Conservation (phyloP, 2,888 invertebrate genomes). For the Drosophila koepferae region DNA sequence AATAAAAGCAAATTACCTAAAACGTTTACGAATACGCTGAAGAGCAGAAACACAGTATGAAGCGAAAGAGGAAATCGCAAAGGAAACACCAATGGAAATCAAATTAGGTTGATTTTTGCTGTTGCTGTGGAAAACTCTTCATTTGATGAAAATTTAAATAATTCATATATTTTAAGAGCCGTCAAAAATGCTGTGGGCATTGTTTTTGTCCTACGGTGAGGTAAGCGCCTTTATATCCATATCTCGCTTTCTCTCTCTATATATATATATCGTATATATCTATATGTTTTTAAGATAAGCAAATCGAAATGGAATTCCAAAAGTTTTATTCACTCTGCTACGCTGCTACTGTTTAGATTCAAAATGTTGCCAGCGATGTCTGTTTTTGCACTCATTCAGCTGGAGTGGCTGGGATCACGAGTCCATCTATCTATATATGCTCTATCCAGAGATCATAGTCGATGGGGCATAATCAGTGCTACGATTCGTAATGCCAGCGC, state of each 20-base stretch:
- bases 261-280: neutral
- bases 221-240: constrained; percentile 23
- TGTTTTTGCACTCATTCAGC: constrained; percentile 13
- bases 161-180: constrained; percentile 10
- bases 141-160: constrained; percentile 10
- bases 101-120: neutral
- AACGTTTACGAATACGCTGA: constrained; percentile 5
- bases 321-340: constrained; percentile 65
- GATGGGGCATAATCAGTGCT: constrained; percentile 27
- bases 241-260: neutral
- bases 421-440: neutral
- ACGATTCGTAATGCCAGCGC: constrained; percentile 15
- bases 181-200: constrained; percentile 1
- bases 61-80: neutral
- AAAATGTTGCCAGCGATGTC: constrained; percentile 30
- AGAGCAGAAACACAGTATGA: neutral
- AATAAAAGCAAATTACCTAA: neutral
- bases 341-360: constrained; percentile 41
- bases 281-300: constrained; percentile 25
- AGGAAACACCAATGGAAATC: neutral
- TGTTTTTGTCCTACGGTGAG: constrained; percentile 21
- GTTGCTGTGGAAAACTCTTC: constrained; percentile 3
- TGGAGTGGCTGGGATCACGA: constrained; percentile 14
- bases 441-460: constrained; percentile 13
- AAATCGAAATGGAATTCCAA: constrained; percentile 61